A percentile compares a stretch with the other conserved stretches of the same genome.
Conservation (phyloP, 2,113 vertebrate genomes). For the Toxotes chatareus region DNA sequence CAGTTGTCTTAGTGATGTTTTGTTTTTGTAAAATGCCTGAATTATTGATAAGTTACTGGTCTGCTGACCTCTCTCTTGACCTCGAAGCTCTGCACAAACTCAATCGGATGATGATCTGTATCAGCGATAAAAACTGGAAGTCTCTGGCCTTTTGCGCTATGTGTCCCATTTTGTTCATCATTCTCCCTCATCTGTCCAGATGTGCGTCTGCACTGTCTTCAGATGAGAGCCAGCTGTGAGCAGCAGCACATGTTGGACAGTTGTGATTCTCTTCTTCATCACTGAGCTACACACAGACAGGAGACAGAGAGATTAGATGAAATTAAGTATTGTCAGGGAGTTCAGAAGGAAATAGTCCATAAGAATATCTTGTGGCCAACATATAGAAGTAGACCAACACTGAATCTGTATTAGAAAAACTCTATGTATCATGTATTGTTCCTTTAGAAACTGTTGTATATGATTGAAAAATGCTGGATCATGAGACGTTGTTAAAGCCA, state of each 20-base stretch:
- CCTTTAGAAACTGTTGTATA: conserved; percentile 1
- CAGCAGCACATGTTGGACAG: conserved; percentile 53
- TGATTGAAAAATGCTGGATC: conserved; percentile 3
- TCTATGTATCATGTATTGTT: not conserved
- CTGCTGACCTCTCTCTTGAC: conserved; percentile 37
- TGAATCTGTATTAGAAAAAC: not conserved
- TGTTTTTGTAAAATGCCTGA: conserved; percentile 14
- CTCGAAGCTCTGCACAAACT: conserved; percentile 23
- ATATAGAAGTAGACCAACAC: conserved; percentile 4
- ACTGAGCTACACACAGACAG: conserved; percentile 37
- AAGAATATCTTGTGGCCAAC: not conserved
- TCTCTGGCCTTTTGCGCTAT: conserved; percentile 48
- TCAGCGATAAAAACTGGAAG: conserved; percentile 39
- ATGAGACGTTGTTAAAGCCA: not conserved
- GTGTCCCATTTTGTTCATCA: conserved; percentile 42
- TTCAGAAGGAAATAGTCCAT: not conserved
- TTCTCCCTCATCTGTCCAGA: conserved; percentile 62
- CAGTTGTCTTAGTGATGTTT: conserved; percentile 7
- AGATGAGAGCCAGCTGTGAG: conserved; percentile 74
- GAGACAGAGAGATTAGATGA: conserved; percentile 22
- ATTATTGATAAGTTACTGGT: conserved; percentile 5
- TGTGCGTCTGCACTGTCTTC: conserved; percentile 53
- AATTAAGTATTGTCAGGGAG: not conserved
- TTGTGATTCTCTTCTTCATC: conserved; percentile 46
- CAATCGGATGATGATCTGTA: conserved; percentile 9